Conservation (phyloP, 2,888 invertebrate species). For the Neocrepidodera transversa region DNA sequence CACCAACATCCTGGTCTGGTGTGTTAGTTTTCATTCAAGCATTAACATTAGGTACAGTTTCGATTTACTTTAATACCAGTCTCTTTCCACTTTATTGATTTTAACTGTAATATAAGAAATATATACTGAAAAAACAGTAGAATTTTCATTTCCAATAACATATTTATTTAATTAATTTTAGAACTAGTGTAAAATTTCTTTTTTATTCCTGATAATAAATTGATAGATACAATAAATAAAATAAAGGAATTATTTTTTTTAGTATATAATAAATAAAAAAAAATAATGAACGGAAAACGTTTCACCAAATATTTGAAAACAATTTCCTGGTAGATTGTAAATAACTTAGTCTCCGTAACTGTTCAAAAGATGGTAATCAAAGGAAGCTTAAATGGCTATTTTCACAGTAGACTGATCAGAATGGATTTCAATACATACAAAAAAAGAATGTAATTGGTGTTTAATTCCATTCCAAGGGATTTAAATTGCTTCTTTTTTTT, state of each 20-base stretch:
- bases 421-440: conserved; percentile 15
- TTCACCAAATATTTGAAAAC: conserved; percentile 28
- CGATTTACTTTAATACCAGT: conserved; percentile 10
- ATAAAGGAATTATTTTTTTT: neutral
- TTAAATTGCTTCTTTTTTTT: conserved; percentile 2
- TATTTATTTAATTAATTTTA: too few species aligned
- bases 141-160: too few species aligned
- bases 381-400: conserved; percentile 25
- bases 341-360: conserved; percentile 18
- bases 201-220: too few species aligned
- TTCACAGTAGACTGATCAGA: conserved; percentile 27
- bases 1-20: conserved; percentile 7
- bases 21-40: conserved; percentile 19
- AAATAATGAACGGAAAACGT: conserved; percentile 13
- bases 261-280: conserved; percentile 1
- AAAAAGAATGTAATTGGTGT: conserved; percentile 22
- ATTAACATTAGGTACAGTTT: conserved; percentile 22
- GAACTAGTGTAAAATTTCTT: too few species aligned
- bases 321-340: conserved; percentile 22
- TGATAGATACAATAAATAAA: too few species aligned
- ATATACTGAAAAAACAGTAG: neutral
- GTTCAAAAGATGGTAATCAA: conserved; percentile 21
- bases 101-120: neutral
- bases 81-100: conserved; percentile 17
- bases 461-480: conserved; percentile 15